Evolutionary conservation across 2,888 invertebrate species (phyloP), one percentile per base, ranked within the genome.

Genomic region (Eupithecia subumbrata): DNA sequence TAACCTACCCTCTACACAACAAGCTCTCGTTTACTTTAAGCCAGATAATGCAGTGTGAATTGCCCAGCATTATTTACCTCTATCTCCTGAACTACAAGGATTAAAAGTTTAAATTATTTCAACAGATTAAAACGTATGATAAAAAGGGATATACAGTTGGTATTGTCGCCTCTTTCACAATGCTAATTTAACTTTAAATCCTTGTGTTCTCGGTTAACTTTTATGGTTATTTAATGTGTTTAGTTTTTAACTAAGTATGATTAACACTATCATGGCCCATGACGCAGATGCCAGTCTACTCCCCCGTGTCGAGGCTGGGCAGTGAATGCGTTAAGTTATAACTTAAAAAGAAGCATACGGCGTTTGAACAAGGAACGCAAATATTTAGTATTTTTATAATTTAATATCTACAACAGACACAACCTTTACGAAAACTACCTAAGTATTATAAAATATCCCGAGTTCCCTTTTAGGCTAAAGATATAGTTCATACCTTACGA

Each of bases 81-180:
- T 52, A 5, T 70, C 75, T 73, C 34, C n/a, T 12, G 69, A 34
- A 52, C 75, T 77, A 77, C 86, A 85, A 76, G 90, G 91, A 88
- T 92, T 91, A 90, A 89, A 91, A 91, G 85, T 91, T 90, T 90
- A 91, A 91, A 90, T 91, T 90, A 91, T 91, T 90, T 91, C 84
- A 81, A 85, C 87, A 89, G 91, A 91, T 91, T 90, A 89, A 88
- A 90, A 87, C 88, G 83, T 88, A 89, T 86, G 90, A 89, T 89
- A 90, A 87, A 88, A 86, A 84, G 83, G 83, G 77, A 77, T 80
- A 78, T 81, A 78, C 80, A 74, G 76, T 73, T 72, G 84, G 81
- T 82, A 82, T 75, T 86, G 87, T 86, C 85, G 84, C 84, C 87
- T 85, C 86, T 83, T 71, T 71, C 75, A 76, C 85, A 86, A 74